Base-by-base conservation (phyloP, 2,888 invertebrate species). In the Diaphora mendica region DNA sequence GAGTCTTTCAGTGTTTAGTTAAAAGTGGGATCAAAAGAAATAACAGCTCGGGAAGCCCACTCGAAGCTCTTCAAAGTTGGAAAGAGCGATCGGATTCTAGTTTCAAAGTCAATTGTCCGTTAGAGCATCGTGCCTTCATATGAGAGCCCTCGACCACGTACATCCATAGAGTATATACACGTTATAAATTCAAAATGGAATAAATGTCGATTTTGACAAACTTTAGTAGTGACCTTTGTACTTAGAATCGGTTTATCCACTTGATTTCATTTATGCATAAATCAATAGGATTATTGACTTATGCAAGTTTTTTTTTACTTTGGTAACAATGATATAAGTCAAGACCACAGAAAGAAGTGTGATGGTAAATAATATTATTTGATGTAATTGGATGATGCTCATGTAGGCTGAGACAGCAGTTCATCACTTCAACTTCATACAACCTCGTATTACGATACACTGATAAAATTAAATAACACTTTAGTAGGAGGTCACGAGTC, bases 21-120 rank as follows among this genome's bases (percentile, higher is more conserved):
- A 74, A 76, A 77, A 75, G 64, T 62, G 13, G 64, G 64, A 51
- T 80, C 73, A 79, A 82, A 79, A 76, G 82, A 86, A 86, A 84
- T 81, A 85, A 84, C 75, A 79, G 77, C n/a, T 70, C n/a, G 75
- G 71, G 70, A 78, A 81, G 76, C 65, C 75, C 78, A 75, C 84
- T 85, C 76, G 71, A 84, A 82, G 51, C 74, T 78, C 70, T 81
- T 88, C 71, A n/a, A 74, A 85, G 83, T 85, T 84, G 80, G 72
- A 82, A 85, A 85, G 82, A 83, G 83, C 87, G 82, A 86, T 88
- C 79, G 79, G 77, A 81, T 81, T 85, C 88, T 88, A 89, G 88
- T 89, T 89, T 88, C 86, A 86, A 88, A 88, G 87, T 89, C 88
- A 89, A 89, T 89, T 85, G 89, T 87, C 88, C 88, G 82, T 79